Base-by-base conservation (phyloP, 92 coral and sea anemone genomes). In the Epizoanthus ramosus region DNA sequence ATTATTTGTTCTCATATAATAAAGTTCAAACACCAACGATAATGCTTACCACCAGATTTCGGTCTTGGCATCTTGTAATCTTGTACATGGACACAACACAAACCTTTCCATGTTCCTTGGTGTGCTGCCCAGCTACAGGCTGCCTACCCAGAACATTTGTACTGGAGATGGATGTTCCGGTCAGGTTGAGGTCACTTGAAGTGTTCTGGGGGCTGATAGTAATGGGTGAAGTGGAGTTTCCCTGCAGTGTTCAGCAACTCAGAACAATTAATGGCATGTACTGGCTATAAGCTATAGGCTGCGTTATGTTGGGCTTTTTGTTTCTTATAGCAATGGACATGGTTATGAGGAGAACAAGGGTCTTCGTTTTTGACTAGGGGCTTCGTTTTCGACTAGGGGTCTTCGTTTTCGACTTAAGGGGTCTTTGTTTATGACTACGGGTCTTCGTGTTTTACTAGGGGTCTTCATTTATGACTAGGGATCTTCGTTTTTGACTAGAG, bases 101-200 rank as follows among this genome's bases (percentile, higher is more conserved):
- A 37, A 89, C 94, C 91, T 93, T 88, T 68, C 98, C 97, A 87
- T 93, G 98, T 5, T 67, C 87, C 50, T 58, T 24, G 71, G 75
- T 82, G 52, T 83, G 59, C 64, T 87, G 88, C 23, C 81, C 81
- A 63, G 91, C 89, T 18, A 91, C 58, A 13, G 91, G 79, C 69
- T 91, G 87, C 73, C 84, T 88, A 21, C 92, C 83, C 23, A 22
- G 69, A 39, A 76, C 41, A 56, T 76, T 76, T n/a, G 87, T 82
- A 66, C 67, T 93, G 56, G 91, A 89, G 58, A 96, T 90, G 9
- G 99, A 94, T 52, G 94, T 96, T 31, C 99, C 99, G 15, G 99
- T 89, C 66, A 96, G 76, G 88, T 92, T 96, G 47, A 96, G 81
- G 22, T 89, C 98, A 13, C 92, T 85, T 3, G 94, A 83, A n/a